Evolutionary conservation across 2,113 vertebrate genomes (phyloP), one percentile per base, ranked within the genome.

Genomic region (Odontesthes bonariensis): DNA sequence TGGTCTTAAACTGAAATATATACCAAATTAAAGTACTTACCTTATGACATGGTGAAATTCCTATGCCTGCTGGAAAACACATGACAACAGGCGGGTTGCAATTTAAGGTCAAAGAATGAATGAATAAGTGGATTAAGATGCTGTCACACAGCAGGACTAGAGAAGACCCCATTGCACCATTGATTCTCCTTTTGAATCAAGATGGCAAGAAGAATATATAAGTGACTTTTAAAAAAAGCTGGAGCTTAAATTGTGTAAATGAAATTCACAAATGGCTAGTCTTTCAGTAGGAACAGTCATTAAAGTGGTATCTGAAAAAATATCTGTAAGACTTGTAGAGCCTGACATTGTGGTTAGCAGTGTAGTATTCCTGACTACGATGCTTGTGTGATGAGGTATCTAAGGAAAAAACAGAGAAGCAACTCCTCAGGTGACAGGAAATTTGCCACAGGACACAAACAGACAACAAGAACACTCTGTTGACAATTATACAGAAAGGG

Each of bases 381-480:
- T 47, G 2, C 44, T 11, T 47, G 4, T 16, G 44, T 4, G 16
- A 17, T 47, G 44, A 5, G 2, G 13, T 13, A 19, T 56, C 22
- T 44, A 11, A 7, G 35, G 27, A 14, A 55, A 56, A 32, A 56
- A 42, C 52, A 55, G 53, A 17, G 23, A 12, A 33, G 17, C 16
- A 13, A 8, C 17, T 19, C 11, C 38, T n/a, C 7, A 22, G 12
- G 38, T 44, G 5, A 44, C 5, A 7, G 16, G 19, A 13, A n/a
- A 27, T 31, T 13, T 40, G 38, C 49, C n/a, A 11, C 54, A 20
- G 35, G 23, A 32, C 17, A 55, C 20, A 33, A 68, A n/a, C 51
- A n/a, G 40, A 13, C 63, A 42, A 35, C 54, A 47, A 69, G 9
- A 69, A 57, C 19, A 58, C 14, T 56, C 53, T 47, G 8, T 22